Evolutionary conservation across 2,888 invertebrate genomes (phyloP).

Genomic region (Caradrina clavipalpis): DNA sequence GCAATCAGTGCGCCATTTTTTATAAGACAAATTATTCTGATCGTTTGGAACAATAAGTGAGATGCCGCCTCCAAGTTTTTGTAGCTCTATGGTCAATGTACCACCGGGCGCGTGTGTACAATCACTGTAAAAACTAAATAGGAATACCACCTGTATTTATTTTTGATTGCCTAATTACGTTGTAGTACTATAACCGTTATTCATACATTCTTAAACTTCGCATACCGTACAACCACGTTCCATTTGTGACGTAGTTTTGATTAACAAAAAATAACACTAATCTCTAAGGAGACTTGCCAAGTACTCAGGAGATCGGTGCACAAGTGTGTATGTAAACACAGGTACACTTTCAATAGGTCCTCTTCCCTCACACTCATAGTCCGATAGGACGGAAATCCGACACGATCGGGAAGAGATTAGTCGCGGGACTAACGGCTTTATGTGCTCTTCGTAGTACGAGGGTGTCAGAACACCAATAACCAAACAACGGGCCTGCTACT

Average conservation of each 20-base stretch:
- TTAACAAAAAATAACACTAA: too few species aligned
- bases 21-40: background rate
- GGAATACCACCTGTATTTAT: background rate
- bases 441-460: too few species aligned
- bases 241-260: background rate
- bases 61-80: constrained; percentile 18
- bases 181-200: constrained; percentile 12
- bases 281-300: too few species aligned
- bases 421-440: too few species aligned
- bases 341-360: too few species aligned
- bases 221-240: background rate
- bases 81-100: constrained; percentile 15
- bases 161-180: constrained; percentile 14
- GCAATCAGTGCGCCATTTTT: background rate
- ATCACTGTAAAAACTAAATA: constrained; percentile 34
- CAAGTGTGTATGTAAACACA: too few species aligned
- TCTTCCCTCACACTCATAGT: too few species aligned
- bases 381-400: too few species aligned
- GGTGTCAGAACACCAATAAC: too few species aligned
- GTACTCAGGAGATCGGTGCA: too few species aligned
- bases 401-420: too few species aligned
- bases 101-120: constrained; percentile 5
- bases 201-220: constrained; percentile 21
- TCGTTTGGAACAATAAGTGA: background rate
- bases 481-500: too few species aligned